Conservation (phyloP, 2,888 invertebrate species). For the Atherix ibis region DNA sequence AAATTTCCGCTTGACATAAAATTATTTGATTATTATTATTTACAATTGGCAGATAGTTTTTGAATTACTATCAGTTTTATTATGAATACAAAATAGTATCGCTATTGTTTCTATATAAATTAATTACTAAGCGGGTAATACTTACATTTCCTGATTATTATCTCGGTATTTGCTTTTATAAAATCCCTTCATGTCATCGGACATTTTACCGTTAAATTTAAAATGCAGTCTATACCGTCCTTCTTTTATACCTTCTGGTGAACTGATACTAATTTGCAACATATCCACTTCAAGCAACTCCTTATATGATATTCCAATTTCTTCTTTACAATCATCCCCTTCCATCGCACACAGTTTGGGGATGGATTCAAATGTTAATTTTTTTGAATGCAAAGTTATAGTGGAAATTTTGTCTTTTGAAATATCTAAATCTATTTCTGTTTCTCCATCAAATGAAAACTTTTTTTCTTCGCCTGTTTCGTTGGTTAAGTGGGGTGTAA, state of each 20-base stretch:
- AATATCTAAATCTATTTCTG: conserved; percentile 31
- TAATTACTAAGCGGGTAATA: background rate
- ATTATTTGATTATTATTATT: too few relatives aligned
- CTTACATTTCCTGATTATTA: conserved; percentile 23
- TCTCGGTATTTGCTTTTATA: conserved; percentile 32
- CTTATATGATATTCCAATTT: too few relatives aligned
- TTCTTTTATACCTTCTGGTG: too few relatives aligned
- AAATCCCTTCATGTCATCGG: conserved; percentile 37
- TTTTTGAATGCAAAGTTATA: conserved; percentile 37
- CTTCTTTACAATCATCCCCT: conserved; percentile 12
- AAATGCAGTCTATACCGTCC: conserved; percentile 33
- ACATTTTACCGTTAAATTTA: conserved; percentile 36
- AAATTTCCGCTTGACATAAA: too few relatives aligned
- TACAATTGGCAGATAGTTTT: too few relatives aligned
- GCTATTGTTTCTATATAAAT: background rate
- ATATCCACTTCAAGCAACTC: too few relatives aligned
- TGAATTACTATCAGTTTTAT: too few relatives aligned
- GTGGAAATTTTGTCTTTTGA: too few relatives aligned
- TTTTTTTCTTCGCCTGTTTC: background rate
- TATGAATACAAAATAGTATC: too few relatives aligned
- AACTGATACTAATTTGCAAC: too few relatives aligned
- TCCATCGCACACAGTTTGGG: too few relatives aligned
- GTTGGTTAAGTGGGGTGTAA: background rate
- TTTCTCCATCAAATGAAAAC: conserved; percentile 28
- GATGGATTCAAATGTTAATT: conserved; percentile 21